phyloP scores from a whole-genome alignment of 2,113 vertebrate genomes.

The Loxodonta africana region DNA sequence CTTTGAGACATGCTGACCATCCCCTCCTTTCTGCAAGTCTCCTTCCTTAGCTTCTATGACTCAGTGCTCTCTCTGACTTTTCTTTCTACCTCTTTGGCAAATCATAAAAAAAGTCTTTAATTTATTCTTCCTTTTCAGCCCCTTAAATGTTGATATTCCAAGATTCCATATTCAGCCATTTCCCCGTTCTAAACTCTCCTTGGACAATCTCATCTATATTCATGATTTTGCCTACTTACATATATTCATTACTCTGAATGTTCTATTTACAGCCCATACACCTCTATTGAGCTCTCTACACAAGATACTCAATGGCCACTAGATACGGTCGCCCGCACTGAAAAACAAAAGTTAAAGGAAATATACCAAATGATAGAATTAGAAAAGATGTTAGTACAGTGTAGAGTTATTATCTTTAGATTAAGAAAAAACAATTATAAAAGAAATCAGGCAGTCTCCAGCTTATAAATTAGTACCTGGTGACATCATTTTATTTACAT shows the following conservation, averaged over 20 bases:
- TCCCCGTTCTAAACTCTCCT: background rate
- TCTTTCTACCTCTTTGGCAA: background rate
- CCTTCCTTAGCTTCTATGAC: background rate
- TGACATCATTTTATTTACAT: background rate
- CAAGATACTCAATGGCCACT: background rate
- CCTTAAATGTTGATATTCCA: background rate
- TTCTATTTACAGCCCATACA: background rate
- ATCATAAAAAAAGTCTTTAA: background rate
- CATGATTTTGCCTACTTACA: background rate
- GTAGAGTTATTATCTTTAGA: background rate
- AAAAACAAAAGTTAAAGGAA: conserved; percentile 23
- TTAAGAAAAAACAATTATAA: background rate
- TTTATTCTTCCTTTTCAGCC: background rate
- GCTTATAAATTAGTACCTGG: background rate
- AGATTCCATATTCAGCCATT: background rate
- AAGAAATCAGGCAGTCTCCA: background rate
- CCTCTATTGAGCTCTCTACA: background rate
- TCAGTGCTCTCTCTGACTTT: background rate
- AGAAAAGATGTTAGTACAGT: background rate
- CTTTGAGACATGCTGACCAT: background rate
- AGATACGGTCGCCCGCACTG: background rate
- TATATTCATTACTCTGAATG: background rate
- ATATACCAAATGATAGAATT: background rate
- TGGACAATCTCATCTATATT: background rate
- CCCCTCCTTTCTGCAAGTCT: background rate